Conservation (phyloP, 2,797 vertebrate genomes). For the Esox masquinongy region DNA sequence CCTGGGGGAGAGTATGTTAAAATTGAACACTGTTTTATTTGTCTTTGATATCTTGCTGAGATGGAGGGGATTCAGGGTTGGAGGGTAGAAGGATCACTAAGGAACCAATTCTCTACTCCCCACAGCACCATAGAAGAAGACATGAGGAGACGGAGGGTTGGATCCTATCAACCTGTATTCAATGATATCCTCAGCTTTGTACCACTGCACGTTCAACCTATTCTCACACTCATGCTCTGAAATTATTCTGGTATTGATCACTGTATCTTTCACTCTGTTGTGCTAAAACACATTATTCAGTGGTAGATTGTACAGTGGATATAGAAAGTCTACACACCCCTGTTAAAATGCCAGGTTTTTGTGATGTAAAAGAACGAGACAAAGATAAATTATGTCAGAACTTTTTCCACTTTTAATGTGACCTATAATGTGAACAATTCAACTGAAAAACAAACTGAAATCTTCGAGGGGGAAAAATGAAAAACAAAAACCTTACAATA, state of each 20-base stretch:
- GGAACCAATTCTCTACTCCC: constrained; percentile 26
- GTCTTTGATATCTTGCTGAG: constrained; percentile 55
- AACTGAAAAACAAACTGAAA: too few relatives aligned
- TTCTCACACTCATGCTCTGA: constrained; percentile 60
- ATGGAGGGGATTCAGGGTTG: constrained; percentile 52
- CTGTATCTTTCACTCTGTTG: constrained; percentile 42
- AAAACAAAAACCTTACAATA: too few relatives aligned
- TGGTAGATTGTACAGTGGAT: neutral
- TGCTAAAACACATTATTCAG: constrained; percentile 14
- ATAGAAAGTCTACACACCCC: too few relatives aligned
- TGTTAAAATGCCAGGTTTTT: too few relatives aligned
- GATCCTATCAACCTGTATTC: constrained; percentile 60
- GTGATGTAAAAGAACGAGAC: too few relatives aligned
- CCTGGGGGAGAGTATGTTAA: constrained; percentile 41
- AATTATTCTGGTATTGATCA: constrained; percentile 5
- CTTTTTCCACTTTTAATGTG: too few relatives aligned
- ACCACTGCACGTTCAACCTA: constrained; percentile 60
- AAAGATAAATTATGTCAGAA: too few relatives aligned
- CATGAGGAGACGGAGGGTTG: constrained; percentile 40
- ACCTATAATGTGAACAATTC: too few relatives aligned
- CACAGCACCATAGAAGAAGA: constrained; percentile 51
- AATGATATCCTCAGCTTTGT: constrained; percentile 62
- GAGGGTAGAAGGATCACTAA: neutral
- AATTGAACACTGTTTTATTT: constrained; percentile 71
- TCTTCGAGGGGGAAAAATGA: too few relatives aligned